Percentiles rank a stretch among this genome's conserved stretches.
phyloP scores from a whole-genome alignment of 2,113 vertebrate species.

The Reinhardtius hippoglossoides region DNA sequence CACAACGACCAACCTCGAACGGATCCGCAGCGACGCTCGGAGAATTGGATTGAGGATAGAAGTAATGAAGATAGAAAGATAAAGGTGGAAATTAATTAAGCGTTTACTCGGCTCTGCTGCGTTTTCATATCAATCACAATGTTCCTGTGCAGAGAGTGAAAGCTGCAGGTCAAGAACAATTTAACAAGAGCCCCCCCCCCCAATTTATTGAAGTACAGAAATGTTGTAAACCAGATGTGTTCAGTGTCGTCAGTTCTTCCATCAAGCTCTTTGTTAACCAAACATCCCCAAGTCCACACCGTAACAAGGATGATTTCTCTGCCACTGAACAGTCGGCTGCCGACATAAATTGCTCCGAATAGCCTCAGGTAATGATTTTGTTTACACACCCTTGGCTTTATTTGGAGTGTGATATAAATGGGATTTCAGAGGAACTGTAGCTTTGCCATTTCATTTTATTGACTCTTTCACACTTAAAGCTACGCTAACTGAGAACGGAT shows the following conservation, averaged over 20 bases:
- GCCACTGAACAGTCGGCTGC: not conserved
- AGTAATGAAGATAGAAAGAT: conserved; percentile 3
- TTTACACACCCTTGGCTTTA: not conserved
- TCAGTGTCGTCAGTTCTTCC: conserved; percentile 3
- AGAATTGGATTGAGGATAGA: not conserved
- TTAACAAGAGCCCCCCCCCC: conserved; percentile 4
- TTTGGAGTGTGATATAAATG: not conserved
- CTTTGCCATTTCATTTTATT: conserved; percentile 22
- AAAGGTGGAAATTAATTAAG: conserved; percentile 27
- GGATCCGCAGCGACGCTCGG: not conserved
- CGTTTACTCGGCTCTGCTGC: not conserved
- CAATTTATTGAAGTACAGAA: conserved; percentile 1
- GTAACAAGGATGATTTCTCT: not conserved
- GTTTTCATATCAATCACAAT: conserved; percentile 26
- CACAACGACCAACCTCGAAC: not conserved
- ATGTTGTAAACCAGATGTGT: not conserved
- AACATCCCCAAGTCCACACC: not conserved
- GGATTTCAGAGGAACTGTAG: conserved; percentile 7
- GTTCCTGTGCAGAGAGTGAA: not conserved
- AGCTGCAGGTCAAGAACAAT: conserved; percentile 40
- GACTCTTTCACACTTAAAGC: not conserved
- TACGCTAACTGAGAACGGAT: conserved; percentile 30
- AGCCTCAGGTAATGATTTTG: not conserved
- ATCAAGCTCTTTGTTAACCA: conserved; percentile 2
- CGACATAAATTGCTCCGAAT: not conserved